Base-by-base conservation (phyloP, 1,140 invertebrate genomes). In the Drosophila suzukii region DNA sequence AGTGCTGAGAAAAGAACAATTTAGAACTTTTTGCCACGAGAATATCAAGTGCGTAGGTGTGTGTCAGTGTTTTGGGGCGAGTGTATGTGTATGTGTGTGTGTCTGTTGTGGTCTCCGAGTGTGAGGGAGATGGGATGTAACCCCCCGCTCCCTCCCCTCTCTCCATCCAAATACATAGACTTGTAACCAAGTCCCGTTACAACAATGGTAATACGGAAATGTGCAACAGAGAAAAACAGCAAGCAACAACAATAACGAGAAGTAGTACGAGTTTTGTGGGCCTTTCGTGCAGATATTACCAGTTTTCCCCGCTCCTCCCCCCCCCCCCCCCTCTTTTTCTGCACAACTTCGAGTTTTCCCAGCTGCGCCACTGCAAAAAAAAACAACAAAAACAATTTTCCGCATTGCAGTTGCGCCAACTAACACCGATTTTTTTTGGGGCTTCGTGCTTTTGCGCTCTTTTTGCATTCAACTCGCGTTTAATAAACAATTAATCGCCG, bases 401-500 rank as follows among this genome's bases (percentile, higher is more conserved):
- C 83, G 83, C 83, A 88, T 89, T 88, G 74, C 63, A 77, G 75
- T 77, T 77, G 84, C 76, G 60, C 54, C 67, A 63, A 60, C 60
- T 86, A 86, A 86, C 83, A 86, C 82, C 71, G 44, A 34, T 88
- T 15, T 83, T 86, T 86, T 73, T 41, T 78, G 55, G 46, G 55
- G 44, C 63, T 53, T 66, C 30, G 43, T 27, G 30, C 43, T 62
- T 75, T 41, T 36, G 24, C 36, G 56, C 59, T 50, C 65, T 67
- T 47, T 65, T 53, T 53, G 50, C 67, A 88, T 88, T 76, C 83
- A 77, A 41, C 46, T 57, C 83, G 61, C 67, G 76, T 89, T 88
- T 88, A 88, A 89, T 88, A 88, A 89, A 89, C 80, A 80, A 88
- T 88, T 89, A 89, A 89, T 75, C 60, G 71, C 36, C 72, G 38